Conservation (phyloP, 2,797 vertebrate genomes). For the Apogon talboti region DNA sequence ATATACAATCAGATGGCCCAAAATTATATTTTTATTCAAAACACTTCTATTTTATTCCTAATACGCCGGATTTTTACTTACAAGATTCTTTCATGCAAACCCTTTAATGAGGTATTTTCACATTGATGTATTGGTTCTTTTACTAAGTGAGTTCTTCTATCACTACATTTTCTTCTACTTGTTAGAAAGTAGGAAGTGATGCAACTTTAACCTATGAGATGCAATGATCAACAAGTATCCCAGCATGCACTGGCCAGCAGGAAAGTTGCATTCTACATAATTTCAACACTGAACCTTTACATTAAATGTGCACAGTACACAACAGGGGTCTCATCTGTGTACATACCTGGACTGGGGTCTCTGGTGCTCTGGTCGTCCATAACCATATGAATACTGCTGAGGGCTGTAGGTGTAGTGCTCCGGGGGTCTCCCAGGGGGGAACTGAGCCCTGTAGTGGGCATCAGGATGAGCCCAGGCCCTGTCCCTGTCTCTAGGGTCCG, state of each 20-base stretch:
- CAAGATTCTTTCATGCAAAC: too few species aligned
- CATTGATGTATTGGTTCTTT: too few species aligned
- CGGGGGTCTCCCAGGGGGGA: constrained; percentile 40
- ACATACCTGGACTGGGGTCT: constrained; percentile 76
- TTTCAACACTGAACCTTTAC: not conserved
- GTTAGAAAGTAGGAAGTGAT: not conserved
- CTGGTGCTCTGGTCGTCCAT: constrained; percentile 51
- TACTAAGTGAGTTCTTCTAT: not conserved
- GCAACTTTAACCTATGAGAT: not conserved
- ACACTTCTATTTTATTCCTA: too few species aligned
- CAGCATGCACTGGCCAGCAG: constrained; percentile 2
- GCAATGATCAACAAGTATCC: not conserved
- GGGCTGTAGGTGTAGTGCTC: constrained; percentile 56
- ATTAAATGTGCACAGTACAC: not conserved
- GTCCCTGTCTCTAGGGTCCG: constrained; percentile 62
- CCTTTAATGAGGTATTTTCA: too few species aligned
- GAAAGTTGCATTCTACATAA: not conserved
- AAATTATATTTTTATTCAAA: too few species aligned
- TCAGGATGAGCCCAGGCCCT: constrained; percentile 61
- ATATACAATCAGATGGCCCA: too few species aligned
- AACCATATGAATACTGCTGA: constrained; percentile 53
- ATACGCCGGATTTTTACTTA: too few species aligned
- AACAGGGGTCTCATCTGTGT: not conserved
- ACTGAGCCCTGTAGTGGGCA: constrained; percentile 44
- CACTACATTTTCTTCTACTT: too few species aligned